Conservation (phyloP, 2,113 vertebrate species). For the Proteles cristata region DNA sequence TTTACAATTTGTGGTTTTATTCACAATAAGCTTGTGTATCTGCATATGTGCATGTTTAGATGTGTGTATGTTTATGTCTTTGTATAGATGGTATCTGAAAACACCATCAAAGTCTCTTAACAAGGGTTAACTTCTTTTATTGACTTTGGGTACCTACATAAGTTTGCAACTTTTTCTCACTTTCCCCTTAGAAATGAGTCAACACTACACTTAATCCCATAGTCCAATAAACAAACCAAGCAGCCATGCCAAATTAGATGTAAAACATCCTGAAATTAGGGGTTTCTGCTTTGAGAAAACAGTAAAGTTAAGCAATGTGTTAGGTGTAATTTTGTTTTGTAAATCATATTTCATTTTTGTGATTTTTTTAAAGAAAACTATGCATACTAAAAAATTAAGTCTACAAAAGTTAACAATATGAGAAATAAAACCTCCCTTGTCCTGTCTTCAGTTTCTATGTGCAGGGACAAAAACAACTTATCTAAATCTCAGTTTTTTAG, state of each 20-base stretch:
- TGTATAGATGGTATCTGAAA: neutral
- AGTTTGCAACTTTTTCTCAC: neutral
- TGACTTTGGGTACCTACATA: neutral
- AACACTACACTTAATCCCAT: neutral
- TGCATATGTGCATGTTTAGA: neutral
- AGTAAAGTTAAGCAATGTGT: neutral
- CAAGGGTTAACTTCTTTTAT: neutral
- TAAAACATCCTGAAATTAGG: neutral
- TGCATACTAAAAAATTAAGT: neutral
- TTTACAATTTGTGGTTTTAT: neutral
- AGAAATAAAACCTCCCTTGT: neutral
- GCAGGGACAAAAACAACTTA: neutral
- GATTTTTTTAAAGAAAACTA: neutral
- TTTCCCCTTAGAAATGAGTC: neutral
- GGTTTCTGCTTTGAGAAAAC: neutral
- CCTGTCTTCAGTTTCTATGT: neutral
- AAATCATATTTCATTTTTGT: neutral
- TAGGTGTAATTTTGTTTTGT: neutral
- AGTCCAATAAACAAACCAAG: neutral
- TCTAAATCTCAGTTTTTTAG: neutral
- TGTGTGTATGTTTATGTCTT: neutral
- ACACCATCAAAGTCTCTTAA: neutral
- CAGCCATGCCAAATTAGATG: neutral
- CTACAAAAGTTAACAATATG: neutral
- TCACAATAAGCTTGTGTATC: neutral